phyloP scores from a whole-genome alignment of 2,888 invertebrate genomes.

The Drosophila borealis region DNA sequence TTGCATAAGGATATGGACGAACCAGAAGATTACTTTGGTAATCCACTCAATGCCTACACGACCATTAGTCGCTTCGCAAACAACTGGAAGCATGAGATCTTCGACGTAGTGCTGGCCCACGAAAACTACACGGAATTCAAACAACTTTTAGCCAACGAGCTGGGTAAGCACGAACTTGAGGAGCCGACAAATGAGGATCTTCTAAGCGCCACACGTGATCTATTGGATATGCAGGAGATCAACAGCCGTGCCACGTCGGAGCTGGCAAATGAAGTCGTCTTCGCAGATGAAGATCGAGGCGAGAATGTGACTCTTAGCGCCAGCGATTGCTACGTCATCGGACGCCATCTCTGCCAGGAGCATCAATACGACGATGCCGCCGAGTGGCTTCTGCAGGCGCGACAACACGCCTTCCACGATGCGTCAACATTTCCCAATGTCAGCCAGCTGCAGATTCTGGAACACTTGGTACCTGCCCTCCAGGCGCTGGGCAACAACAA shows the following conservation, averaged over 20 bases:
- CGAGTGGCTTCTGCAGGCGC: conserved; percentile 72
- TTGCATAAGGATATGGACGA: conserved; percentile 24
- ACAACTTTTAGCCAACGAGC: background rate
- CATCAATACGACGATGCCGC: conserved; percentile 42
- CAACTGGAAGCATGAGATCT: conserved; percentile 64
- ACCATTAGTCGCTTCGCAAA: conserved; percentile 62
- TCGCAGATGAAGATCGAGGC: conserved; percentile 88
- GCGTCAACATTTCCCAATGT: conserved; percentile 37
- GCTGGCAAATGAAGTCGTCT: conserved; percentile 92
- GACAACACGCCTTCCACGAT: background rate
- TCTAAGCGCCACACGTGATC: conserved; percentile 94
- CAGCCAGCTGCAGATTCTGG: conserved; percentile 44
- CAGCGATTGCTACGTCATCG: conserved; percentile 70
- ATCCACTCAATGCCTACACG: conserved; percentile 65
- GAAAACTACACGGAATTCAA: conserved; percentile 10
- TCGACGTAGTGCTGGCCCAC: conserved; percentile 34
- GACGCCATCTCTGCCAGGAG: conserved; percentile 42
- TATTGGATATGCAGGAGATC: conserved; percentile 95
- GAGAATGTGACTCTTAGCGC: conserved; percentile 50
- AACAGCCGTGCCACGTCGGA: conserved; percentile 93
- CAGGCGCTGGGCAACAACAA: conserved; percentile 51
- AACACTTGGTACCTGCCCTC: conserved; percentile 44
- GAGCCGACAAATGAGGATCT: conserved; percentile 90
- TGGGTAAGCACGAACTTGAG: background rate
- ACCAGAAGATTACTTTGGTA: conserved; percentile 44